Evolutionary conservation across 2,888 invertebrate species (phyloP), one percentile per base, ranked within the genome.

Genomic region (Drosophila colorata): DNA sequence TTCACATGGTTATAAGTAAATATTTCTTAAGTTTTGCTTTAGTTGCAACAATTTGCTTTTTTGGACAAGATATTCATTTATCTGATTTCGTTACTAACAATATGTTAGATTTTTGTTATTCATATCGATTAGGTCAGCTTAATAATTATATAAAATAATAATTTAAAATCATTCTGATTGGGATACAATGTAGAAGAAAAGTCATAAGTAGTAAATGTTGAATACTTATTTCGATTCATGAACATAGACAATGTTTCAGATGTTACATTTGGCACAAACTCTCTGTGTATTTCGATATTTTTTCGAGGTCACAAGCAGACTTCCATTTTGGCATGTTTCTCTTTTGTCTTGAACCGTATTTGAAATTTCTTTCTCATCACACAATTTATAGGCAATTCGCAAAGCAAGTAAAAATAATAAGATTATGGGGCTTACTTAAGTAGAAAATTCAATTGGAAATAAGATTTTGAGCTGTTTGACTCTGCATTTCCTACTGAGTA

Each of bases 1-100:
- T 86, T 83, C 78, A 84, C 79, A 78, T 76, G 74, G 70, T 80
- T 84, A 77, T 79, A 82, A 82, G 78, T 82, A 84, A 81, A 80
- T 85, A 61, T 77, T 74, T 71, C 60, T 61, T 74, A 55, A 40
- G 48, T 57, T 64, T 63, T 65, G 35, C 58, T 47, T 64, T 63
- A 63, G 48, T 63, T 61, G 77, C 70, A 69, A 70, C 56, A 53
- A 58, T 70, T 64, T 68, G 47, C 58, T 16, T 44, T 68, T 46
- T 80, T 83, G 87, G 87, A 84, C 85, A 81, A 77, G 80, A 81
- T 79, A 66, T 68, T 59, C 41, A 49, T 63, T 79, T 67, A 61
- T 71, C 57, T 41, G 74, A 43, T 70, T 74, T 69, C 9, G 58
- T 66, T 33, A 56, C 43, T 52, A 76, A 69, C 60, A 69, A 69